Evolutionary conservation across 30 jellyfish, hydroid and myxozoan species (phyloP).

Genomic region (Turritopsis rubra): DNA sequence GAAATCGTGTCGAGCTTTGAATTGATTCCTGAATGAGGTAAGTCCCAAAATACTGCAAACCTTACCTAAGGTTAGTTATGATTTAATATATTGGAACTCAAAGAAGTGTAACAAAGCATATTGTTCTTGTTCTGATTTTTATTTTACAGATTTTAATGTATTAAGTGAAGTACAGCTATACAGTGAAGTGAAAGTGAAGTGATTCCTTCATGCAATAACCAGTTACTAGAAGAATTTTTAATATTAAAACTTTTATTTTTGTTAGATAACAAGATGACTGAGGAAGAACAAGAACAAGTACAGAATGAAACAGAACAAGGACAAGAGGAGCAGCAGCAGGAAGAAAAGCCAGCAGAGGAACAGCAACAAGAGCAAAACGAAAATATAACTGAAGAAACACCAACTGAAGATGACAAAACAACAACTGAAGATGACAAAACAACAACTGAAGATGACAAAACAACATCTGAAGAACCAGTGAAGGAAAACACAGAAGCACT

Average conservation of each 20-base stretch:
- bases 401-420: not conserved
- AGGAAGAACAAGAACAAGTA: not conserved
- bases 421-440: not conserved
- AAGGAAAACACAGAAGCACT: not conserved
- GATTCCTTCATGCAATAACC: too few species aligned
- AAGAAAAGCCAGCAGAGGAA: not conserved
- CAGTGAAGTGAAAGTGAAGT: too few species aligned
- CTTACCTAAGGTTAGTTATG: too few species aligned
- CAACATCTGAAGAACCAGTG: constrained; percentile 14
- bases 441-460: constrained; percentile 5
- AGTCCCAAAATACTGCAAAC: too few species aligned
- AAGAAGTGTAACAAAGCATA: too few species aligned
- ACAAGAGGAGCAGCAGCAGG: not conserved
- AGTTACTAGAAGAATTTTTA: too few species aligned
- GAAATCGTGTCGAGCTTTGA: not conserved
- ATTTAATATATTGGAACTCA: too few species aligned
- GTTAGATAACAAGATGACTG: not conserved
- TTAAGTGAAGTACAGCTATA: too few species aligned
- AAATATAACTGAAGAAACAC: not conserved
- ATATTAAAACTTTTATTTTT: too few species aligned
- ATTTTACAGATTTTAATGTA: too few species aligned
- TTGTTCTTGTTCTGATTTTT: too few species aligned
- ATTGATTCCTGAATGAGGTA: too few species aligned
- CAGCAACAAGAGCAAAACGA: not conserved
- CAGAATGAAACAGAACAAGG: not conserved